A percentile compares a stretch with the other conserved stretches of the same genome.
Evolutionary conservation across 2,888 invertebrate species (phyloP).

Genomic region (Cylindroiulus punctatus): DNA sequence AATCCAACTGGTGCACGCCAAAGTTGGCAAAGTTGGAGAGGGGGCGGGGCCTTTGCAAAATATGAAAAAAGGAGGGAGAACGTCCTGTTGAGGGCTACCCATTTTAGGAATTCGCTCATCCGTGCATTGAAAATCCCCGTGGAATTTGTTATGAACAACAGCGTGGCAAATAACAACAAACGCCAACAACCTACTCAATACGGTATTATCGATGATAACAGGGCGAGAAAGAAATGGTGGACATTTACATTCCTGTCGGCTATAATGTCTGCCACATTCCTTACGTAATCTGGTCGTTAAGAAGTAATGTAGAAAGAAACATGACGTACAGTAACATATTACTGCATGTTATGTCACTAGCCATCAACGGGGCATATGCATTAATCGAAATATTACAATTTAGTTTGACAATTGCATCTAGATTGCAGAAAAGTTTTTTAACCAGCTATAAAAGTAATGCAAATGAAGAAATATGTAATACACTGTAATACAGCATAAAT

Average conservation of each 20-base stretch:
- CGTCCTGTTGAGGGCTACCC: constrained; percentile 35
- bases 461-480: too few species aligned
- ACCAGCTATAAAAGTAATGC: too few species aligned
- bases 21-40: constrained; percentile 23
- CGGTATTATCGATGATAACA: neutral
- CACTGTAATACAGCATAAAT: too few species aligned
- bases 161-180: neutral
- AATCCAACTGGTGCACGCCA: neutral
- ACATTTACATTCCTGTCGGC: neutral
- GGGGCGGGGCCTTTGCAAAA: neutral
- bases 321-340: too few species aligned
- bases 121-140: neutral
- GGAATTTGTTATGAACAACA: neutral
- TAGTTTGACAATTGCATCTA: too few species aligned
- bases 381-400: too few species aligned
- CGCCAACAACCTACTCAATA: neutral
- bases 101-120: constrained; percentile 20
- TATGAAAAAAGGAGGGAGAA: constrained; percentile 37
- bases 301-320: too few species aligned
- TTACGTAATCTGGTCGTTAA: too few species aligned
- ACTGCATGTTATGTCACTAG: too few species aligned
- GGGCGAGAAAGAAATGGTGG: neutral
- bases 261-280: too few species aligned
- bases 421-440: too few species aligned
- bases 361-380: too few species aligned